Percentiles rank a stretch among this genome's conserved stretches.
Conservation (phyloP, 1,140 invertebrate genomes). For the Drosophila prosaltans region DNA sequence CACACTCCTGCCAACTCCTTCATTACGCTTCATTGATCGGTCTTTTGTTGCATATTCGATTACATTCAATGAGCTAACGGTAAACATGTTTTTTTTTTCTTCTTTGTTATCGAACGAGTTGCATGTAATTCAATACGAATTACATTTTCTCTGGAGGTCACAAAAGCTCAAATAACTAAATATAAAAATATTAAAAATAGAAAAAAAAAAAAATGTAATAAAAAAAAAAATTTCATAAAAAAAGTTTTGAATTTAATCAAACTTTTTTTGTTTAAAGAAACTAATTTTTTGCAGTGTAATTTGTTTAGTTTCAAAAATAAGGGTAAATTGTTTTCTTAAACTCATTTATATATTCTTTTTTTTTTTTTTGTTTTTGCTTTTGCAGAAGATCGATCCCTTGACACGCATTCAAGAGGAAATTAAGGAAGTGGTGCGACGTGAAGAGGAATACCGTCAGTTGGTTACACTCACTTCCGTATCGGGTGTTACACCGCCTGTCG, state of each 20-base stretch:
- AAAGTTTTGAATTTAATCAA: too few relatives aligned
- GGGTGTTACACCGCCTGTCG: constrained; percentile 50
- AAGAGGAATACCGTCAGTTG: constrained; percentile 87
- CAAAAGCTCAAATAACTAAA: constrained; percentile 18
- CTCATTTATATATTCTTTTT: not conserved
- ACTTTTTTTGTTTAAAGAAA: too few relatives aligned
- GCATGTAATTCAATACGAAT: constrained; percentile 36
- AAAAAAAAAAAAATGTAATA: too few relatives aligned
- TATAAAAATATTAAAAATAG: not conserved
- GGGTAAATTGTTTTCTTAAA: too few relatives aligned
- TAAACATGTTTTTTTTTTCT: not conserved
- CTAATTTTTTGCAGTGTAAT: too few relatives aligned
- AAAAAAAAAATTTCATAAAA: too few relatives aligned
- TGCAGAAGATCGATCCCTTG: constrained; percentile 86
- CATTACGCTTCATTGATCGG: constrained; percentile 24
- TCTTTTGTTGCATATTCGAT: constrained; percentile 40
- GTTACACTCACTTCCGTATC: constrained; percentile 80
- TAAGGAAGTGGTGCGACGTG: constrained; percentile 87
- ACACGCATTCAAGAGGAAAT: constrained; percentile 88
- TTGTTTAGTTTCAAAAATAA: too few relatives aligned
- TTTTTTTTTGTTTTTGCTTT: not conserved
- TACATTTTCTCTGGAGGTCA: constrained; percentile 42
- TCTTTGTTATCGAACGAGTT: not conserved
- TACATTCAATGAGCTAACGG: constrained; percentile 41
- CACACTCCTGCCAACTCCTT: not conserved